Conservation (phyloP, 2,113 vertebrate genomes). For the Crotophaga sulcirostris region DNA sequence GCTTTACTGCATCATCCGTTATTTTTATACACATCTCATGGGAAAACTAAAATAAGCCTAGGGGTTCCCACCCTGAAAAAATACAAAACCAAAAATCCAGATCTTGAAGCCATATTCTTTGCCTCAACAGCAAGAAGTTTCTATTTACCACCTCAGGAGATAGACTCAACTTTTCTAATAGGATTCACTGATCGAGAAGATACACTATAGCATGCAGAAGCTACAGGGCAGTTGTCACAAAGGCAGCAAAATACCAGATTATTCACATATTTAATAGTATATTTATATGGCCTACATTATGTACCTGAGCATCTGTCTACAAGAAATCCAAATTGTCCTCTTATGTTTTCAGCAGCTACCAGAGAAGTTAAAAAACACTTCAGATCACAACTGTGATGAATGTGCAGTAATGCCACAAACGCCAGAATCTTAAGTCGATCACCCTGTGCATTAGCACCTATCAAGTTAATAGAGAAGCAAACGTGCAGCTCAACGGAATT, state of each 20-base stretch:
- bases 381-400: neutral
- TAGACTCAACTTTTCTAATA: neutral
- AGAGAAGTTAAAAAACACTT: neutral
- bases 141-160: neutral
- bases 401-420: fast-evolving
- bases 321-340: neutral
- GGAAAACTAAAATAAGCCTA: neutral
- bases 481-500: neutral
- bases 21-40: neutral
- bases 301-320: neutral
- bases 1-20: neutral
- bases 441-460: neutral
- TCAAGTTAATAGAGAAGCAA: neutral
- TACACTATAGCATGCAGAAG: neutral
- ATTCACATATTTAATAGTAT: neutral
- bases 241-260: neutral
- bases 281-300: neutral
- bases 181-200: neutral
- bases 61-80: neutral
- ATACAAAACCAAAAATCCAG: neutral
- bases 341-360: neutral
- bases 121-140: neutral
- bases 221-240: neutral
- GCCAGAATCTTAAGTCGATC: fast-evolving
- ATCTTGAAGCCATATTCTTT: neutral